Percentiles rank a stretch among this genome's conserved stretches.
phyloP scores from a whole-genome alignment of 2,113 vertebrate genomes.

The Atrichornis clamosus region DNA sequence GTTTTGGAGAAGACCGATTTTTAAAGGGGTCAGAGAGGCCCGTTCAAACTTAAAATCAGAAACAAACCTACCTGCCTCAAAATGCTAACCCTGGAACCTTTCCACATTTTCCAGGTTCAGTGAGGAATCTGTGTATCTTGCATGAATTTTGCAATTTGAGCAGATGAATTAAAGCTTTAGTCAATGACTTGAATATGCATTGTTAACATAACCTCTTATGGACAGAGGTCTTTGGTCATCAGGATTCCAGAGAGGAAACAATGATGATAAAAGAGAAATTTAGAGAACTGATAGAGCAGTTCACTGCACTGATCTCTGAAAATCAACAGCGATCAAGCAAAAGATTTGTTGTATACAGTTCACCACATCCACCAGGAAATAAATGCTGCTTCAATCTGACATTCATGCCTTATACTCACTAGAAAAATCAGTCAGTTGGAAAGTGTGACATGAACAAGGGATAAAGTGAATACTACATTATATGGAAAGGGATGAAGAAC shows the following conservation, averaged over 20 bases:
- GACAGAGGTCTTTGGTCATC: neutral
- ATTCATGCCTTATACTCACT: neutral
- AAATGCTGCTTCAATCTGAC: neutral
- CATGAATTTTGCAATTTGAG: neutral
- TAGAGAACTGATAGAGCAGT: neutral
- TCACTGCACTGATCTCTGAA: neutral
- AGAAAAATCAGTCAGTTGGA: neutral
- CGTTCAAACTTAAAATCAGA: neutral
- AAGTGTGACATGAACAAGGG: neutral
- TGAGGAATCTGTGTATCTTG: neutral
- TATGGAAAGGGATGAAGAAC: neutral
- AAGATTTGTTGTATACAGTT: neutral
- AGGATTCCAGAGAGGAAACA: neutral
- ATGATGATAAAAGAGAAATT: neutral
- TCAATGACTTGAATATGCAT: neutral
- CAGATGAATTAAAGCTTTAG: neutral
- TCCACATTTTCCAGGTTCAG: neutral
- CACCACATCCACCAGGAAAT: neutral
- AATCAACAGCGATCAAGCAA: neutral
- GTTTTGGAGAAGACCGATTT: neutral
- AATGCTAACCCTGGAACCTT: neutral
- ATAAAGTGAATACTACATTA: neutral
- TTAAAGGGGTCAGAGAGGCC: neutral
- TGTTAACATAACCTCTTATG: neutral
- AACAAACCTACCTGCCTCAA: neutral